phyloP scores from a whole-genome alignment of 2,888 invertebrate species.

The Pristionchus maxplancki region DNA sequence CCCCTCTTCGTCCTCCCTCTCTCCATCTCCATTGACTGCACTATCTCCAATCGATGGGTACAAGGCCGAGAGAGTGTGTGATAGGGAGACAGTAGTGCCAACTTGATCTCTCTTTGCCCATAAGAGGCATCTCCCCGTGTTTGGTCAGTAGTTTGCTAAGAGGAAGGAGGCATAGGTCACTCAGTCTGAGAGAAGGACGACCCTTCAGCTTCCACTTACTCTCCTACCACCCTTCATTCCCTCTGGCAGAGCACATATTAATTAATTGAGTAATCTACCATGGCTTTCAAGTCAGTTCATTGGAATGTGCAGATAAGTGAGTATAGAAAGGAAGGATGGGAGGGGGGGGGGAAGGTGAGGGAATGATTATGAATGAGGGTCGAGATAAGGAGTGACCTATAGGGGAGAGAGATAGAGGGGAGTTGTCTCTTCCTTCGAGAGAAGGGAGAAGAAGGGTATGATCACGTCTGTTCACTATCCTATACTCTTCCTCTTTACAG shows the following conservation, averaged over 20 bases:
- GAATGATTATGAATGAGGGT: conserved; percentile 32
- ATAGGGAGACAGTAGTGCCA: neutral
- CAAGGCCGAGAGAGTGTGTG: conserved; percentile 32
- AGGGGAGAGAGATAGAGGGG: conserved; percentile 19
- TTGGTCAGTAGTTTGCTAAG: neutral
- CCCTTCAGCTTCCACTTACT: neutral
- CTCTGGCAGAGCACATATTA: neutral
- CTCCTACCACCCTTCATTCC: neutral
- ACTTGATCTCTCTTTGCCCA: neutral
- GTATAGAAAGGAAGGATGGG: neutral
- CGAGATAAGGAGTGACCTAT: conserved; percentile 17
- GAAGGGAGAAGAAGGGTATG: neutral
- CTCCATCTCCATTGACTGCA: conserved; percentile 18
- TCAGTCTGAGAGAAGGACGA: neutral
- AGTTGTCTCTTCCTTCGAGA: conserved; percentile 2
- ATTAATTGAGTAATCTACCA: neutral
- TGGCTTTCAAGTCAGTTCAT: neutral
- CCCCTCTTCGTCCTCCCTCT: neutral
- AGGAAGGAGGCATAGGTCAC: conserved; percentile 21
- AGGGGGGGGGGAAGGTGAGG: neutral
- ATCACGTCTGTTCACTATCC: conserved; percentile 25
- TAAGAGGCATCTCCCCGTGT: conserved; percentile 11
- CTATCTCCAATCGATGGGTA: conserved; percentile 40
- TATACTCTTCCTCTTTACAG: conserved; percentile 13
- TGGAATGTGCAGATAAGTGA: neutral